These are phyloP conservation scores for Calameuta filiformis DNA, from an alignment of 2,888 invertebrate species.

Conservation along the genomic window DNA sequence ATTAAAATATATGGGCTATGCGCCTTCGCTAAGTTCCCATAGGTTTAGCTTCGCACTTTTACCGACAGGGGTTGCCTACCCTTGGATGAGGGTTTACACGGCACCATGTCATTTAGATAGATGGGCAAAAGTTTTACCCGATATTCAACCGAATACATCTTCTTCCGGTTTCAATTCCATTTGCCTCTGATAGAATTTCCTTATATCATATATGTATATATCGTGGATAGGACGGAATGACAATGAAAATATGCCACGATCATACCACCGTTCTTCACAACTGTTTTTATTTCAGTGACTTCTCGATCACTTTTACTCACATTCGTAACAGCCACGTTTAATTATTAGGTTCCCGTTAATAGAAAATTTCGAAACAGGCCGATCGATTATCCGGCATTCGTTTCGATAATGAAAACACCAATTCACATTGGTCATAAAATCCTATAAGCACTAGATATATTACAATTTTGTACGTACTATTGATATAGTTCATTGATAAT, in stretches of 20 bases:
- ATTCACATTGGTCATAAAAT: not conserved
- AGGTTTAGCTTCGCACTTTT: not conserved
- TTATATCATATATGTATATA: not conserved
- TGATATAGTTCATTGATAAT: too few species aligned
- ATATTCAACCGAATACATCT: conserved; percentile 13
- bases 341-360: not conserved
- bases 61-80: not conserved
- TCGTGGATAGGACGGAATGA: not conserved
- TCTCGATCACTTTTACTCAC: not conserved
- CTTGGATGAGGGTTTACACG: not conserved
- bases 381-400: not conserved
- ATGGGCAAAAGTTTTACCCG: conserved; percentile 29
- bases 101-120: conserved; percentile 21
- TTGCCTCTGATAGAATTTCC: conserved; percentile 27
- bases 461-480: too few species aligned
- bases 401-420: not conserved
- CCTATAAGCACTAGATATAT: too few species aligned
- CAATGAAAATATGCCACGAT: not conserved
- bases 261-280: not conserved
- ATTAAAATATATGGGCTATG: conserved; percentile 26
- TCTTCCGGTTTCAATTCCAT: conserved; percentile 27
- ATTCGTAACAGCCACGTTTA: not conserved
- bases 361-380: not conserved
- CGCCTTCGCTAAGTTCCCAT: not conserved
- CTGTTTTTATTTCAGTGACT: not conserved